These are phyloP conservation scores for Tinamus guttatus DNA, from an alignment of 2,113 vertebrate genomes.

Conservation along the genomic window DNA sequence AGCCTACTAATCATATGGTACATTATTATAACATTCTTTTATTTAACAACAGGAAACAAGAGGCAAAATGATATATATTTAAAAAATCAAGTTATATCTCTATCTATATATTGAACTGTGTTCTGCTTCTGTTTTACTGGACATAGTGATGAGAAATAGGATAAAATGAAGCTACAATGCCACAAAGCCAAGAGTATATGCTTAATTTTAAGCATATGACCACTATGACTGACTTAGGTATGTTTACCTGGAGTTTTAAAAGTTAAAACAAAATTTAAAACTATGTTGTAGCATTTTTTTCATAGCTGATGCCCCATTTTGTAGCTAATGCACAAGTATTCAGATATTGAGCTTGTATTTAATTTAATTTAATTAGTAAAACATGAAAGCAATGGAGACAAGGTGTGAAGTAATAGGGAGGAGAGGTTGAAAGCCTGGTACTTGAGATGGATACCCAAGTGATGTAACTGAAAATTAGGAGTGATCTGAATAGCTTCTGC, in stretches of 20 bases:
- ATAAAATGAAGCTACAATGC: not conserved
- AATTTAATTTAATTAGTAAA: constrained; percentile 32
- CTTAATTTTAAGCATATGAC: not conserved
- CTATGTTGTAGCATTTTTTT: not conserved
- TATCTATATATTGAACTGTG: not conserved
- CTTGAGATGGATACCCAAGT: not conserved
- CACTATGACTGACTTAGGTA: not conserved
- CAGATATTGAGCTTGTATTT: not conserved
- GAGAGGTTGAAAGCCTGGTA: not conserved
- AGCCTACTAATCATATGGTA: not conserved
- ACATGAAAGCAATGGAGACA: not conserved
- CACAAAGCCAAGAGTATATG: not conserved
- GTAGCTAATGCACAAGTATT: not conserved
- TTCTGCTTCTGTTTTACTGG: not conserved
- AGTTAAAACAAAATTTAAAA: not conserved
- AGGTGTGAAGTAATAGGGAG: not conserved
- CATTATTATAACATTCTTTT: constrained; percentile 38
- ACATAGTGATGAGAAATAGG: not conserved
- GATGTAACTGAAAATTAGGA: not conserved
- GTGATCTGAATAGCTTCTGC: not conserved
- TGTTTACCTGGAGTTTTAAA: not conserved
- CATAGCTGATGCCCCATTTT: constrained; percentile 7
- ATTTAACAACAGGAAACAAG: not conserved
- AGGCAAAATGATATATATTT: not conserved
- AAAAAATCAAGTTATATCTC: not conserved